Evolutionary conservation across 2,888 invertebrate genomes (phyloP), one percentile per base, ranked within the genome.

Genomic region (Linnaemya vulpina): DNA sequence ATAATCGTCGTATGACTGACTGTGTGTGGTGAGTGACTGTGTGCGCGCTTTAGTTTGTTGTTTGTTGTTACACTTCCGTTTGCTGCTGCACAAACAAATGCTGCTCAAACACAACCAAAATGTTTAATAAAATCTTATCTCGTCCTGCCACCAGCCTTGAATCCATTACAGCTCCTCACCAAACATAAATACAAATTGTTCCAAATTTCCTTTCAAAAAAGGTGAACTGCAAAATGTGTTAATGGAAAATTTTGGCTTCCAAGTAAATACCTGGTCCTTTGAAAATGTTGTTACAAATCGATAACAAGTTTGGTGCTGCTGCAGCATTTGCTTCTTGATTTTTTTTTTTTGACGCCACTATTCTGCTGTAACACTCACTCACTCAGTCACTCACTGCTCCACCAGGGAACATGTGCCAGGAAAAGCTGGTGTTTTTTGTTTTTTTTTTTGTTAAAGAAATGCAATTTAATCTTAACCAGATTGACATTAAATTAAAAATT

Each of bases 21-120:
- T 8, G 13, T 38, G 25, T 25, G 40, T 17, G 49, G 46, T 53
- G 51, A n/a, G 11, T 43, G 35, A 49, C 22, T 65, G 15, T 9
- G 38, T 22, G 17, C 10, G 51, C 71, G 68, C 35, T 11, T 71
- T 49, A 49, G 10, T 58, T 40, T 15, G 51, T 43, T 67, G 51
- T 62, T 49, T 67, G 75, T 46, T 38, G 75, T 30, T 30, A 30
- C 25, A 82, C 68, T 81, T 81, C 81, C 81, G 81, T 75, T 65
- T 68, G 43, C 43, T 43, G 40, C n/a, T 11, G 74, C 43, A 49
- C 10, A 15, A 77, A 71, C 71, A 55, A 65, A 75, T 38, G 13
- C 30, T 40, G 22, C 35, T 15, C 35, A 11, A 35, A 76, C 76
- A 67, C 30, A 35, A 46, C 11, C 17, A 70, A 62, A 73, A 74